phyloP scores from a whole-genome alignment of 2,888 invertebrate genomes.

The Tetanocera ferruginea region DNA sequence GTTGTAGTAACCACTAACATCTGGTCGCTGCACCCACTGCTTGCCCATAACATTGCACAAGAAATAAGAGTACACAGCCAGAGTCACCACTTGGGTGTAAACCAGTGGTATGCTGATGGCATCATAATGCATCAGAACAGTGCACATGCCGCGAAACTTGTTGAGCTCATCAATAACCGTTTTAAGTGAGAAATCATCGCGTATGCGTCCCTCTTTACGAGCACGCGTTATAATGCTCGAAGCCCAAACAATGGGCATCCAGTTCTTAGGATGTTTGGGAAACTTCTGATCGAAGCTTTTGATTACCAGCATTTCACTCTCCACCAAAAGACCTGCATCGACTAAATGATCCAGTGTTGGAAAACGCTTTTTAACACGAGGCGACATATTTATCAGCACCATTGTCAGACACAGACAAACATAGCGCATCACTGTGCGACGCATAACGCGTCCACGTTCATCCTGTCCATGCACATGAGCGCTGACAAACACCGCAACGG shows the following conservation, averaged over 20 bases:
- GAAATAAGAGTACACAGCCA: constrained; percentile 90
- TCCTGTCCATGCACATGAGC: constrained; percentile 86
- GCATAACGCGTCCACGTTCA: constrained; percentile 84
- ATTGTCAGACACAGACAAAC: constrained; percentile 87
- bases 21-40: constrained; percentile 81
- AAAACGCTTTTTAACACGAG: constrained; percentile 88
- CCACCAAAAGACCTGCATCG: constrained; percentile 83
- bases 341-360: constrained; percentile 86
- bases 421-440: constrained; percentile 84
- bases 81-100: constrained; percentile 90
- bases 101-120: constrained; percentile 82
- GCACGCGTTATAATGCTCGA: constrained; percentile 89
- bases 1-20: constrained; percentile 68
- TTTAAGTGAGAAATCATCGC: constrained; percentile 92
- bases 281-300: constrained; percentile 82
- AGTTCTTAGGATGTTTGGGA: constrained; percentile 87
- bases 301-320: constrained; percentile 84
- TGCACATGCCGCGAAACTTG: constrained; percentile 83
- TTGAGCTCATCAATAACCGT: constrained; percentile 89
- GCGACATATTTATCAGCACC: constrained; percentile 87
- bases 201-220: constrained; percentile 86
- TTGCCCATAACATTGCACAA: constrained; percentile 87
- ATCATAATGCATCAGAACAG: constrained; percentile 80
- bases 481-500: constrained; percentile 84
- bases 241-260: constrained; percentile 92